Evolutionary conservation across 2,113 vertebrate genomes (phyloP).

Genomic region (Bungarus multicinctus): DNA sequence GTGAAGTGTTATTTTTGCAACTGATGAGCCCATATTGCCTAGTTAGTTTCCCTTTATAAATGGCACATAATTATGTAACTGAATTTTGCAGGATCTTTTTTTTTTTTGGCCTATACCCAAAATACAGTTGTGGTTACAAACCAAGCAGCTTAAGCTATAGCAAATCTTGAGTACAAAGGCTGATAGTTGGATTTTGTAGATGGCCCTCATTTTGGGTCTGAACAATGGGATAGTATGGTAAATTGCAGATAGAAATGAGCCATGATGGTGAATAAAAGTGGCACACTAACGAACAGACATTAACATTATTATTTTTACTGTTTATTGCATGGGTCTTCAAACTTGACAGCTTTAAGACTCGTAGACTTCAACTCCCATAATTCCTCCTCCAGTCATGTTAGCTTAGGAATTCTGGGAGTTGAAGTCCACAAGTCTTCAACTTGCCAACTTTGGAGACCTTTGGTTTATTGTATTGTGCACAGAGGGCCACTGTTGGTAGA

Average conservation of each 20-base stretch:
- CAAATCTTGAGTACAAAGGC: not conserved
- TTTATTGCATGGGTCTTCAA: not conserved
- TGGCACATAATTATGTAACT: not conserved
- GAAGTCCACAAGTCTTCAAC: too few species aligned
- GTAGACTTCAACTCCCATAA: too few species aligned
- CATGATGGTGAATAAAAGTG: not conserved
- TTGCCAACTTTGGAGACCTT: too few species aligned
- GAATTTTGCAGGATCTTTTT: not conserved
- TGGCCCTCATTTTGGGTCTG: not conserved
- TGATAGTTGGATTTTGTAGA: not conserved
- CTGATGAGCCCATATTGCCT: not conserved
- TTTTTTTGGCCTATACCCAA: not conserved
- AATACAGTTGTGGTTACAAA: not conserved
- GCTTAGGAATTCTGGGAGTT: too few species aligned
- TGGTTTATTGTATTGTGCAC: not conserved
- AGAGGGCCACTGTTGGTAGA: not conserved
- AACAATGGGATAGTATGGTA: not conserved
- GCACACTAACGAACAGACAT: not conserved
- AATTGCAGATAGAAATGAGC: not conserved
- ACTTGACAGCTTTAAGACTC: too few species aligned
- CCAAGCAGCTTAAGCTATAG: not conserved
- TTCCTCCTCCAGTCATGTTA: too few species aligned
- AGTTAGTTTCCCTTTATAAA: not conserved
- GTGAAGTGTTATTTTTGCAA: not conserved
- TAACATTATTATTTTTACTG: not conserved